Evolutionary conservation across 2,797 vertebrate species (phyloP).

Genomic region (Otus scops): DNA sequence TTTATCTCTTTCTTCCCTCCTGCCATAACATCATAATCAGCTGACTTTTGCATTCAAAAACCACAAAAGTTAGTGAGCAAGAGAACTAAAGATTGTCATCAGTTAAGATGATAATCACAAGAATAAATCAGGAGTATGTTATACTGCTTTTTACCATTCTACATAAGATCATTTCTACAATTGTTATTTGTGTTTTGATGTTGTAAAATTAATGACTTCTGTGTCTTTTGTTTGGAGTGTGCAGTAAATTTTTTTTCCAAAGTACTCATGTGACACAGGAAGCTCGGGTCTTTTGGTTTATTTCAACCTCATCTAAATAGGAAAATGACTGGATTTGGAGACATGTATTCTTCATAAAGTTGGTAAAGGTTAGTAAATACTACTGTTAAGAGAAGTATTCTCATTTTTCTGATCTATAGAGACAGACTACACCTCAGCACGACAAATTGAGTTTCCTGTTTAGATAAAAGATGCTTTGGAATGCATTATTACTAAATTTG

Average conservation of each 20-base stretch:
- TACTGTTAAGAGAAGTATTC: background rate
- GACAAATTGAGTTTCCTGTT: background rate
- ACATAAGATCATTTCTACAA: background rate
- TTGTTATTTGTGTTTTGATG: background rate
- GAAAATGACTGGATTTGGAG: background rate
- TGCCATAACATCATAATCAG: background rate
- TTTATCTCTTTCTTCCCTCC: background rate
- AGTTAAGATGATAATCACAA: background rate
- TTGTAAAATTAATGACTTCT: background rate
- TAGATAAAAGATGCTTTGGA: background rate
- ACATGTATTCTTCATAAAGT: background rate
- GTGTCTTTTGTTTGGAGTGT: background rate
- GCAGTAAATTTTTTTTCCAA: background rate
- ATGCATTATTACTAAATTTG: background rate
- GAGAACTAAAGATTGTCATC: background rate
- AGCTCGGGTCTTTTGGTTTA: background rate
- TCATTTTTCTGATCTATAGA: background rate
- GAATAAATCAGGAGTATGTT: background rate
- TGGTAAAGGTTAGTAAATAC: background rate
- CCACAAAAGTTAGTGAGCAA: background rate
- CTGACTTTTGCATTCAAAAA: background rate
- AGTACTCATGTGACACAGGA: background rate
- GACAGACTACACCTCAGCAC: background rate
- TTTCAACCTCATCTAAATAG: background rate
- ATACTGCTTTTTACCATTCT: background rate